These are phyloP conservation scores for Megalops cyprinoides DNA, from an alignment of 2,797 vertebrate genomes.

Conservation along the genomic window DNA sequence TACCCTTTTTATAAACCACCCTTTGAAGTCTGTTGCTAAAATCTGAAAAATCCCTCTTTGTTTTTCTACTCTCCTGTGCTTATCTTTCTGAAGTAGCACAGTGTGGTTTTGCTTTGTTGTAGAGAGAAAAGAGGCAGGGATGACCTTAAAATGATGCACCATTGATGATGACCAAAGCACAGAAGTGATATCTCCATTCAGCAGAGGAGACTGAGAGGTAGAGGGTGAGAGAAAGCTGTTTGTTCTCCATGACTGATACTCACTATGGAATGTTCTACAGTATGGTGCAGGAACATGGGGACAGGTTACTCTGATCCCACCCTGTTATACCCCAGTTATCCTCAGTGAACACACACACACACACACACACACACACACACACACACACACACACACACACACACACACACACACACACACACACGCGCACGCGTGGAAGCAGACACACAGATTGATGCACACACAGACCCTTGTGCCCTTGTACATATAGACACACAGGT, in stretches of 20 bases:
- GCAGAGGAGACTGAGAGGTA: not conserved
- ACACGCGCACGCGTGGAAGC: too few species aligned
- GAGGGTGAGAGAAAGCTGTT: slow-evolving; percentile 21
- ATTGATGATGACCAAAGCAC: slow-evolving; percentile 15
- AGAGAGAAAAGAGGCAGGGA: not conserved
- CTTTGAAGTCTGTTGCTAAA: slow-evolving; percentile 8
- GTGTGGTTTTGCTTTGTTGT: slow-evolving; percentile 15
- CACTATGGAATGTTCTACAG: not conserved
- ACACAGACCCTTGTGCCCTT: too few species aligned
- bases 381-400: too few species aligned
- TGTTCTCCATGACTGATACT: slow-evolving; percentile 8
- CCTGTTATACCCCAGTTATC: too few species aligned
- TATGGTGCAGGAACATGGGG: not conserved
- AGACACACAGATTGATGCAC: too few species aligned
- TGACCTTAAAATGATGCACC: slow-evolving; percentile 5
- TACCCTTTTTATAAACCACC: slow-evolving; percentile 25
- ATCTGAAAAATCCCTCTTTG: slow-evolving; percentile 29
- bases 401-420: too few species aligned
- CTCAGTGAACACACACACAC: not conserved
- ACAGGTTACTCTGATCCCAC: too few species aligned
- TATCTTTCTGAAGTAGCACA: slow-evolving; percentile 4
- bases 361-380: not conserved
- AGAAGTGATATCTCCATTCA: not conserved
- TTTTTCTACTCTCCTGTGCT: slow-evolving; percentile 9
- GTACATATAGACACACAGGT: too few species aligned